Percentiles rank a stretch among this genome's conserved stretches.
phyloP scores from a whole-genome alignment of 92 coral and sea anemone species.

The Virgularia gustaviana region DNA sequence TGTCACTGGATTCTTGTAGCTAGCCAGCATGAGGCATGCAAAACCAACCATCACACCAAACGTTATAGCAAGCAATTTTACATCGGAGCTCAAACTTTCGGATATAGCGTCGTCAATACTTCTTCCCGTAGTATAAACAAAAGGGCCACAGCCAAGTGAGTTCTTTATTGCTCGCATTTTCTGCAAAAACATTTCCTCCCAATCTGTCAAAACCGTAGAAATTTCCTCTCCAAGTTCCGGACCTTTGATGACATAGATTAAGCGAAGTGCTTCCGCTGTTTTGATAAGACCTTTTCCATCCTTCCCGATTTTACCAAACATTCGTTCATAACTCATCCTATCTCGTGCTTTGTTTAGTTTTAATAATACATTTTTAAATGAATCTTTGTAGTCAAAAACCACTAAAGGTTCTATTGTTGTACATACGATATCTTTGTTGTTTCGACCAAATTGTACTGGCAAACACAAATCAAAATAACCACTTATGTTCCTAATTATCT shows the following conservation, averaged over 20 bases:
- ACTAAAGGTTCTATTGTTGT: constrained; percentile 18
- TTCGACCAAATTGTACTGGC: neutral
- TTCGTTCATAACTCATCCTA: too few species aligned
- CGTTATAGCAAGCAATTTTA: constrained; percentile 7
- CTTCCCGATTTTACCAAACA: too few species aligned
- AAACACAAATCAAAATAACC: constrained; percentile 5
- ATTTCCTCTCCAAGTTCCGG: too few species aligned
- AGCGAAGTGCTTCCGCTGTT: too few species aligned
- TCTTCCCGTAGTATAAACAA: constrained; percentile 20
- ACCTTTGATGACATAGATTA: too few species aligned
- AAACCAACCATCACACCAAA: neutral
- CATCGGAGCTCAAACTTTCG: constrained; percentile 28
- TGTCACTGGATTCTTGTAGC: neutral
- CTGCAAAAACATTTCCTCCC: too few species aligned
- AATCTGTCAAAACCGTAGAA: too few species aligned
- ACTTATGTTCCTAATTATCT: neutral
- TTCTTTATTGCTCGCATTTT: too few species aligned
- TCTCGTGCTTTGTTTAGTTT: too few species aligned
- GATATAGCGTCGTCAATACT: neutral
- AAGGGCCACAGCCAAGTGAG: neutral
- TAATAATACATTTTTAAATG: too few species aligned
- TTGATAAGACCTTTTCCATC: too few species aligned
- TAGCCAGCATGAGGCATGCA: neutral
- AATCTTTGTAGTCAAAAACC: neutral
- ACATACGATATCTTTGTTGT: neutral